Conservation (phyloP, 2,113 vertebrate species). For the Otus sunia region DNA sequence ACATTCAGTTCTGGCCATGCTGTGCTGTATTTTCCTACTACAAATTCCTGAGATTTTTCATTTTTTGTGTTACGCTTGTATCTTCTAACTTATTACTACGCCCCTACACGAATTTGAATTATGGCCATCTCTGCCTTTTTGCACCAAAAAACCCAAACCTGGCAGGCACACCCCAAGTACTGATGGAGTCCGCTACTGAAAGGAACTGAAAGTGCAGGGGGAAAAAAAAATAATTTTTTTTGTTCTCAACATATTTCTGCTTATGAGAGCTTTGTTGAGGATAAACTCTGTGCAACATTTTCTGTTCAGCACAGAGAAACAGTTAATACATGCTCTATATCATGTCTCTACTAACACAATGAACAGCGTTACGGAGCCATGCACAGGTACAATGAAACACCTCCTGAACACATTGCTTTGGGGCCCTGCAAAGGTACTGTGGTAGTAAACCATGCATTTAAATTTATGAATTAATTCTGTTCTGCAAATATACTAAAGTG, state of each 20-base stretch:
- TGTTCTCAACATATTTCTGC: not conserved
- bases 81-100: not conserved
- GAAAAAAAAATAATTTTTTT: not conserved
- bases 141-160: not conserved
- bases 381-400: conserved; percentile 7
- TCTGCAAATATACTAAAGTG: not conserved
- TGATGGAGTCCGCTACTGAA: not conserved
- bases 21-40: not conserved
- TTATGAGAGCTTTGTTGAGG: not conserved
- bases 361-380: not conserved
- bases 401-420: not conserved
- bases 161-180: not conserved
- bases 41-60: not conserved
- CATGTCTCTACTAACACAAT: not conserved
- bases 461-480: not conserved
- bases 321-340: not conserved
- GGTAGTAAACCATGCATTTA: not conserved
- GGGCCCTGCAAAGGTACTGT: not conserved
- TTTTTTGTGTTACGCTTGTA: not conserved
- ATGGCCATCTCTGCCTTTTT: not conserved
- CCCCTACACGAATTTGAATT: not conserved
- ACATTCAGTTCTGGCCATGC: not conserved
- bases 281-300: not conserved
- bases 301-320: not conserved
- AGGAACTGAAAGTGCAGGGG: not conserved